These are phyloP conservation scores for Tricholaema leucomelas DNA, from an alignment of 2,113 vertebrate species.

Conservation along the genomic window DNA sequence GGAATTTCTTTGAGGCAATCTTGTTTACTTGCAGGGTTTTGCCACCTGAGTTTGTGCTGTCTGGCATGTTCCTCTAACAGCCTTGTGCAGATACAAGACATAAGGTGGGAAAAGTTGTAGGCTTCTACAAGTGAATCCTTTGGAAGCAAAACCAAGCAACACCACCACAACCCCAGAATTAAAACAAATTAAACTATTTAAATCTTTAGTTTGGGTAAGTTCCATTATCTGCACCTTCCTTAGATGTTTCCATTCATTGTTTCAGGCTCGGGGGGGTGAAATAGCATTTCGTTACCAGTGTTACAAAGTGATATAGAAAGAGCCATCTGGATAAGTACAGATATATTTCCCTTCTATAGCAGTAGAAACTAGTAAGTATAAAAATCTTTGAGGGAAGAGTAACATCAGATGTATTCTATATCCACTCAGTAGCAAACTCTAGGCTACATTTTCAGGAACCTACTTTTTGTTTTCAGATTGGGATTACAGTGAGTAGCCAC, in stretches of 20 bases:
- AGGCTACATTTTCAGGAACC: not conserved
- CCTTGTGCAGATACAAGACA: not conserved
- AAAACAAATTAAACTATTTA: no score
- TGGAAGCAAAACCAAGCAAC: not conserved
- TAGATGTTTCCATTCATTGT: not conserved
- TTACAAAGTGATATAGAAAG: not conserved
- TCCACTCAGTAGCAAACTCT: not conserved
- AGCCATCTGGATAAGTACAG: not conserved
- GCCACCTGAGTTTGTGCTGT: not conserved
- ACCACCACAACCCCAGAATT: not conserved
- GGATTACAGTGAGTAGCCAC: not conserved
- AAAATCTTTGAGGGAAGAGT: not conserved
- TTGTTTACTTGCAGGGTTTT: constrained; percentile 3
- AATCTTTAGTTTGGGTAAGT: not conserved
- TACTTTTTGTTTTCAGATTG: not conserved
- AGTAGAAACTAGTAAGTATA: not conserved
- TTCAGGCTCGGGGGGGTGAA: not conserved
- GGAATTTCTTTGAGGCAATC: constrained; percentile 1
- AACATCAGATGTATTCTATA: not conserved
- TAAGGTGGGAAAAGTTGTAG: not conserved
- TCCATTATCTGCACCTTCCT: not conserved
- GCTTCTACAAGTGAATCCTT: not conserved
- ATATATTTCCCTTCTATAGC: not conserved
- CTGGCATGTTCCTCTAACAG: not conserved
- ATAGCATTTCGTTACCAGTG: not conserved